Conservation (phyloP, 2,113 vertebrate genomes). For the Apteryx owenii region DNA sequence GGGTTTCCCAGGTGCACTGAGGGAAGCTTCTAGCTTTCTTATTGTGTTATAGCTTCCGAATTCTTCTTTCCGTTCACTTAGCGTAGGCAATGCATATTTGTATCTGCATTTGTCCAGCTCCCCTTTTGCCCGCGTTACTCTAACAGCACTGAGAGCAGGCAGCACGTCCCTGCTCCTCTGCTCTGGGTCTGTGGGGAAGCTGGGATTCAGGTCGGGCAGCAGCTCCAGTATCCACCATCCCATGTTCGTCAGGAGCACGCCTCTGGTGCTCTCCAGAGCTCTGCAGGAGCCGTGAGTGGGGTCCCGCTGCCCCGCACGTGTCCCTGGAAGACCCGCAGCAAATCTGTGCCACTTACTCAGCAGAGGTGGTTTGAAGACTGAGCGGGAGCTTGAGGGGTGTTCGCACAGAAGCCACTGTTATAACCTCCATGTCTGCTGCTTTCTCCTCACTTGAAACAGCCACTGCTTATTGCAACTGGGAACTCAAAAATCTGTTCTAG, state of each 20-base stretch:
- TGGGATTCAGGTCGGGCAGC: background rate
- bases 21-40: background rate
- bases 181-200: accelerated
- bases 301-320: too few species aligned
- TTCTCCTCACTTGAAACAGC: background rate
- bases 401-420: background rate
- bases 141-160: background rate
- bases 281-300: background rate
- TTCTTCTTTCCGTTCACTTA: background rate
- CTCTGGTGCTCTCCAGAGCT: background rate
- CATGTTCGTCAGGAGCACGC: background rate
- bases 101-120: background rate
- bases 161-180: background rate
- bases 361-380: too few species aligned
- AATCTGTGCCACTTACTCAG: background rate
- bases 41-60: background rate
- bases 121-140: background rate
- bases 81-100: background rate
- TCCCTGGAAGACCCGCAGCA: background rate
- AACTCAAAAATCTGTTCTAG: background rate
- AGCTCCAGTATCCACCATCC: background rate
- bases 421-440: background rate
- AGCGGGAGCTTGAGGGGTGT: background rate
- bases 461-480: background rate
- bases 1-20: background rate